Base-by-base conservation (phyloP, 2,797 vertebrate species). In the Pygocentrus nattereri region DNA sequence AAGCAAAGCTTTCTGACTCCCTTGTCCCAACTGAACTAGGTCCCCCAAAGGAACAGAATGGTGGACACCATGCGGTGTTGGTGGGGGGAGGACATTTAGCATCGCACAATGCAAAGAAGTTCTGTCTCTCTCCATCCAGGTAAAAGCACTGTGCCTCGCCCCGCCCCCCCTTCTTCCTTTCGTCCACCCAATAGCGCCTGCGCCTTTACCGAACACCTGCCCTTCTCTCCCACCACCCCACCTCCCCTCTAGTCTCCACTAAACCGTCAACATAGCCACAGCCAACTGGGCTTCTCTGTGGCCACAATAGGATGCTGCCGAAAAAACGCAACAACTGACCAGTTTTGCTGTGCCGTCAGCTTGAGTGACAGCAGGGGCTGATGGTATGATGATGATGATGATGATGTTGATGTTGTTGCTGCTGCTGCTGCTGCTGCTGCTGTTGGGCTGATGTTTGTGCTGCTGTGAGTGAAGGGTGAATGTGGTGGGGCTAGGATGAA, bases 11-110 rank as follows among this genome's bases (percentile, higher is more conserved):
- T 77, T 87, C 88, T 94, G 89, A 95, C 93, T 64, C 93, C 93
- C 92, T 92, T 94, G 90, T 95, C 92, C 94, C 92, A 90, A 94
- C 93, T 94, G 92, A 94, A 94, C 88, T 94, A 94, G 94, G 94
- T 95, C 90, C 89, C 90, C 83, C 70, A 54, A 81, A 79, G 91
- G 91, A 92, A 85, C 76, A 87, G 62, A 65, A 65, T 65, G 62
- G 90, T 86, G 92, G 93, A 91, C 76, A 87, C 87, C 89, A 86
- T 86, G 85, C 88, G 89, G 86, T 86, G 91, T 90, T 85, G 83
- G 87, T 87, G 83, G 86, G 91, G 91, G 91, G 92, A 94, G 87
- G 91, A 91, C 92, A 91, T 89, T 94, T 94, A 93, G 90, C 85
- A 76, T 87, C 86, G 85, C 83, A 86, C 90, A 85, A 71, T 89